These are phyloP conservation scores for Chloropsis hardwickii DNA, from an alignment of 2,113 vertebrate genomes.

Conservation along the genomic window DNA sequence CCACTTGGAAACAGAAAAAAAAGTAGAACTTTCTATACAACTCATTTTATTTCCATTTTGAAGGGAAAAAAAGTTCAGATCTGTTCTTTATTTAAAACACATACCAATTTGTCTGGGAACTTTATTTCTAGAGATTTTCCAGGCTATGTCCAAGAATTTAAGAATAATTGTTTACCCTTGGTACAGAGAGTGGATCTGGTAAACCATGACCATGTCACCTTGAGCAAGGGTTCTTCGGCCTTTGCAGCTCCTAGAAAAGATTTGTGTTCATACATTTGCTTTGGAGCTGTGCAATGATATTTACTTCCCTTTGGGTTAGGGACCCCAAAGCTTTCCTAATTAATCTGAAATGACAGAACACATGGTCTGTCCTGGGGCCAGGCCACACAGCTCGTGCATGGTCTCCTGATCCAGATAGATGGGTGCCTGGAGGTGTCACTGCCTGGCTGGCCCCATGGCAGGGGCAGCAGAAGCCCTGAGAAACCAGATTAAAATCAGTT, in stretches of 20 bases:
- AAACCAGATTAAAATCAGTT: background rate
- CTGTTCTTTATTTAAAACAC: background rate
- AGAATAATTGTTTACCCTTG: background rate
- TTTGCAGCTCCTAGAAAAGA: background rate
- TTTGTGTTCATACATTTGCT: background rate
- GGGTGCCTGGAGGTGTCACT: background rate
- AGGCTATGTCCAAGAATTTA: background rate
- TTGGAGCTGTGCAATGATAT: background rate
- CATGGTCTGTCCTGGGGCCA: background rate
- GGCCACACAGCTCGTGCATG: fast-evolving
- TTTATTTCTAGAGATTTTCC: background rate
- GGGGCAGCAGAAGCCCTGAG: background rate
- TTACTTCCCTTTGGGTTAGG: background rate
- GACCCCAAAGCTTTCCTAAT: background rate
- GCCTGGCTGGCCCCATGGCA: background rate
- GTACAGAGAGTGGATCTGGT: background rate
- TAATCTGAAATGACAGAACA: background rate
- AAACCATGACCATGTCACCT: background rate
- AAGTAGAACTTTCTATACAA: background rate
- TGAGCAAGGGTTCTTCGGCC: background rate
- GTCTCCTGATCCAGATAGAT: background rate
- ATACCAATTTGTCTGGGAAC: background rate
- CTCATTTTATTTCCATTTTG: background rate
- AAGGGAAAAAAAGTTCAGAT: fast-evolving
- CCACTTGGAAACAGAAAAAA: background rate